phyloP scores from a whole-genome alignment of 2,888 invertebrate species.

The Tortrix viridana region DNA sequence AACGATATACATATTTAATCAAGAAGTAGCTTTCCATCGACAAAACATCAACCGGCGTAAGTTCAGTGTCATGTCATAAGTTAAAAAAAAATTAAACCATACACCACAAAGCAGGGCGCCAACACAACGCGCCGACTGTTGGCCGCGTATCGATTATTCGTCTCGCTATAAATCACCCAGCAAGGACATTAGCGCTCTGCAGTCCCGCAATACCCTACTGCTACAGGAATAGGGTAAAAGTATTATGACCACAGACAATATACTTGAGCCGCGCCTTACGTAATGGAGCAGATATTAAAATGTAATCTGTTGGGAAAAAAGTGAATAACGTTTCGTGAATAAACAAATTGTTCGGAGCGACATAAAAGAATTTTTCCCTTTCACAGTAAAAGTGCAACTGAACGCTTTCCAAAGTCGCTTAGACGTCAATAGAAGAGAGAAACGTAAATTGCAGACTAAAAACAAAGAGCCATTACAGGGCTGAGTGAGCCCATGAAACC shows the following conservation, averaged over 20 bases:
- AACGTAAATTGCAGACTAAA: slow-evolving; percentile 30
- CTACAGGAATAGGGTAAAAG: slow-evolving; percentile 7
- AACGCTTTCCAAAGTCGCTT: slow-evolving; percentile 20
- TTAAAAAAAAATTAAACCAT: slow-evolving; percentile 1
- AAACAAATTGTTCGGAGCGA: no score
- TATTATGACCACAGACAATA: background rate
- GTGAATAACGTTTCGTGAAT: no score
- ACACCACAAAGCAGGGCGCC: slow-evolving; percentile 1
- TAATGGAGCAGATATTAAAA: no score
- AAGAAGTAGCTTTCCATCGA: no score
- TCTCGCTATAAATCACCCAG: slow-evolving; percentile 41
- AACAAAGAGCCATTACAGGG: slow-evolving; percentile 26
- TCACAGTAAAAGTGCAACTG: slow-evolving; percentile 15
- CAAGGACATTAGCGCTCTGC: slow-evolving; percentile 41
- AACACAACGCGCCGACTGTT: background rate
- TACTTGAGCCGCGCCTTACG: background rate
- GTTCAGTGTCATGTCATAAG: background rate
- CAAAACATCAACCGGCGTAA: background rate
- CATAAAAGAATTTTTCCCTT: background rate
- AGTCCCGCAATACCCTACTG: slow-evolving; percentile 24
- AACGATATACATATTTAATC: no score
- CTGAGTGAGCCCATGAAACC: slow-evolving; percentile 18
- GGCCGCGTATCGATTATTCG: slow-evolving; percentile 41
- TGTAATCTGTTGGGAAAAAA: no score
- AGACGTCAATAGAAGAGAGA: slow-evolving; percentile 26